phyloP scores from a whole-genome alignment of 2,888 invertebrate genomes.

The Ichneumon xanthorius region DNA sequence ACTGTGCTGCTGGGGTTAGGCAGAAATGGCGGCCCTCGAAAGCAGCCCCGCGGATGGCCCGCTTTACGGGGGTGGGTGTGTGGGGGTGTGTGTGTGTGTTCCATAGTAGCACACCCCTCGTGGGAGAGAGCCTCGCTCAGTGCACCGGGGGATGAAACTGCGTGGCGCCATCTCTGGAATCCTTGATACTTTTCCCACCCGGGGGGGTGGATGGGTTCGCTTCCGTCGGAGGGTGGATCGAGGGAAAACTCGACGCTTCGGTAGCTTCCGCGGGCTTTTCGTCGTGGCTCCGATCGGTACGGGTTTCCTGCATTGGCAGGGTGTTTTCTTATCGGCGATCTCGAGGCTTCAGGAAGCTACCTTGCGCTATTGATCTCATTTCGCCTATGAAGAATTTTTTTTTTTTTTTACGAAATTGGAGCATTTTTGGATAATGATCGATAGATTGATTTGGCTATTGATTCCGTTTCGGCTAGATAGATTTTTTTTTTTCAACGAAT shows the following conservation, averaged over 20 bases:
- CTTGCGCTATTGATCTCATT: not conserved
- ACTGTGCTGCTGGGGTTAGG: conserved; percentile 74
- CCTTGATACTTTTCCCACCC: conserved; percentile 15
- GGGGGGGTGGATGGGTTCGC: conserved; percentile 1
- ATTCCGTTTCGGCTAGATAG: not conserved
- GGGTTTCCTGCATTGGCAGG: conserved; percentile 1
- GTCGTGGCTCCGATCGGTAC: conserved; percentile 48
- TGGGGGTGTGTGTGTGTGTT: conserved; percentile 31
- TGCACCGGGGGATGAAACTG: conserved; percentile 31
- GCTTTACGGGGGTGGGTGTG: conserved; percentile 73
- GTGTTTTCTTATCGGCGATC: conserved; percentile 52
- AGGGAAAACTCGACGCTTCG: conserved; percentile 18
- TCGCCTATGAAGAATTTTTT: not conserved
- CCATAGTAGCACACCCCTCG: conserved; percentile 52
- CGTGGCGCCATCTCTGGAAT: conserved; percentile 56
- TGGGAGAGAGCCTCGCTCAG: conserved; percentile 33
- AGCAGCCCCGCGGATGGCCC: conserved; percentile 74
- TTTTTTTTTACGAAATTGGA: not conserved
- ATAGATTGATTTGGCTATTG: no score
- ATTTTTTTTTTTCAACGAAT: not conserved
- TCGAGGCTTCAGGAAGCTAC: not conserved
- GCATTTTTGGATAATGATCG: not conserved
- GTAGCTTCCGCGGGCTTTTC: not conserved
- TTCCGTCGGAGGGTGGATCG: not conserved
- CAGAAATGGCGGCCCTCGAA: conserved; percentile 82